Conservation (phyloP, 2,113 vertebrate genomes). For the Alethe castanea region DNA sequence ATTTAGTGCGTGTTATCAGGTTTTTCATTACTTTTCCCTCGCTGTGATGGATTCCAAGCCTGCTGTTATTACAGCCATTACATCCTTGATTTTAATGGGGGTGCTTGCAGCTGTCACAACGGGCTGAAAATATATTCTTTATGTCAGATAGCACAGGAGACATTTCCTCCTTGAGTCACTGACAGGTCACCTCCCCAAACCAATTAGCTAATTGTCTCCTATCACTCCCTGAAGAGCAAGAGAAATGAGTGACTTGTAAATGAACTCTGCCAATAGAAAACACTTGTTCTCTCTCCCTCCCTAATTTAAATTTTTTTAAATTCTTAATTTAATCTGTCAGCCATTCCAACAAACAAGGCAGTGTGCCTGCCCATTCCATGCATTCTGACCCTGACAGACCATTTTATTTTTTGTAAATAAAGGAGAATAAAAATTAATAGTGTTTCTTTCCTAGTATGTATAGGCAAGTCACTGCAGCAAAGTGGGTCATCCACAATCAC, state of each 20-base stretch:
- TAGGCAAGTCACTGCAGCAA: background rate
- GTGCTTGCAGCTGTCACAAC: conserved; percentile 44
- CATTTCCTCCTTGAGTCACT: conserved; percentile 51
- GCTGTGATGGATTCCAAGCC: conserved; percentile 35
- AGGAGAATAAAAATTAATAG: background rate
- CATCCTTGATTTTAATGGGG: conserved; percentile 45
- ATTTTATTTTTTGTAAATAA: background rate
- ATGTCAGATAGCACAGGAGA: conserved; percentile 61
- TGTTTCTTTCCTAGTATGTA: background rate
- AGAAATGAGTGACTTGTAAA: conserved; percentile 62
- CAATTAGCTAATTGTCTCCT: conserved; percentile 80
- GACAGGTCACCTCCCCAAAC: conserved; percentile 71
- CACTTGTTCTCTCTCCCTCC: conserved; percentile 9
- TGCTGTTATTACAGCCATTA: conserved; percentile 56
- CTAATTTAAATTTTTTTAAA: conserved; percentile 36
- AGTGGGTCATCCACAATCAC: background rate
- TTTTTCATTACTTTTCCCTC: conserved; percentile 32
- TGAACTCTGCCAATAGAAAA: conserved; percentile 64
- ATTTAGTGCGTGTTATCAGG: conserved; percentile 37
- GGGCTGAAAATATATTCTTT: conserved; percentile 56
- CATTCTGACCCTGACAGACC: background rate
- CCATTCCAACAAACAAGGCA: conserved; percentile 39
- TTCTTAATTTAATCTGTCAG: conserved; percentile 59
- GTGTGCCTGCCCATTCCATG: conserved; percentile 1
- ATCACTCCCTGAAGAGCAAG: conserved; percentile 66